Evolutionary conservation across 2,797 vertebrate species (phyloP).

Genomic region (Neostethus bicornis): DNA sequence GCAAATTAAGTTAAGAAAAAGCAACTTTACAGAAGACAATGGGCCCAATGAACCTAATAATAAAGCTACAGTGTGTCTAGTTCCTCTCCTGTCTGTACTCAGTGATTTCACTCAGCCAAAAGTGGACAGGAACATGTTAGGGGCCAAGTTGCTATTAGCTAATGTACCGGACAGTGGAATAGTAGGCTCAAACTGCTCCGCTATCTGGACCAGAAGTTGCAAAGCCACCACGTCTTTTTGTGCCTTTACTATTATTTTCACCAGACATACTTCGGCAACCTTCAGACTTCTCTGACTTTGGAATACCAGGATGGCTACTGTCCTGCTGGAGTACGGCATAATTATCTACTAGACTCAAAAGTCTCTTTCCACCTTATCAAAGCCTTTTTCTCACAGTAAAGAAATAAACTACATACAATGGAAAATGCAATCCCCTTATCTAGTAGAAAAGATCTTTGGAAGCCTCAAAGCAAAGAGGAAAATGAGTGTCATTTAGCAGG

Average conservation of each 20-base stretch:
- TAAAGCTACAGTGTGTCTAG: too few species aligned
- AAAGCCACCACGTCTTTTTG: constrained; percentile 22
- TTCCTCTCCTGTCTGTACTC: too few species aligned
- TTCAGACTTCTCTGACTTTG: constrained; percentile 18
- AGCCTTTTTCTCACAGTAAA: constrained; percentile 20
- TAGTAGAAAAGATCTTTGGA: constrained; percentile 6
- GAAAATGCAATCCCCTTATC: constrained; percentile 23
- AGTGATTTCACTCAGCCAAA: constrained; percentile 4
- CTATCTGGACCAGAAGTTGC: neutral
- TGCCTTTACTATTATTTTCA: constrained; percentile 58
- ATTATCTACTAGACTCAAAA: constrained; percentile 20
- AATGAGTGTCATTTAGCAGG: constrained; percentile 28
- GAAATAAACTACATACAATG: constrained; percentile 25
- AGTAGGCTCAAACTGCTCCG: too few species aligned
- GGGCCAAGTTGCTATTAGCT: constrained; percentile 40
- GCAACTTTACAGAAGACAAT: too few species aligned
- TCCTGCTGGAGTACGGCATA: constrained; percentile 18
- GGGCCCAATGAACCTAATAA: too few species aligned
- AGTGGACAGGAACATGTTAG: constrained; percentile 6
- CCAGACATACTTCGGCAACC: constrained; percentile 59
- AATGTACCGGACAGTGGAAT: too few species aligned
- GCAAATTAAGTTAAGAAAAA: too few species aligned
- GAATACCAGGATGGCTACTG: constrained; percentile 45
- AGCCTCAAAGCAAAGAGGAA: constrained; percentile 34
- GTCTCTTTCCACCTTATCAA: constrained; percentile 27